Percentiles rank a stretch among this genome's conserved stretches.
Evolutionary conservation across 1,140 invertebrate genomes (phyloP).

Genomic region (Meloidogyne hapla): DNA sequence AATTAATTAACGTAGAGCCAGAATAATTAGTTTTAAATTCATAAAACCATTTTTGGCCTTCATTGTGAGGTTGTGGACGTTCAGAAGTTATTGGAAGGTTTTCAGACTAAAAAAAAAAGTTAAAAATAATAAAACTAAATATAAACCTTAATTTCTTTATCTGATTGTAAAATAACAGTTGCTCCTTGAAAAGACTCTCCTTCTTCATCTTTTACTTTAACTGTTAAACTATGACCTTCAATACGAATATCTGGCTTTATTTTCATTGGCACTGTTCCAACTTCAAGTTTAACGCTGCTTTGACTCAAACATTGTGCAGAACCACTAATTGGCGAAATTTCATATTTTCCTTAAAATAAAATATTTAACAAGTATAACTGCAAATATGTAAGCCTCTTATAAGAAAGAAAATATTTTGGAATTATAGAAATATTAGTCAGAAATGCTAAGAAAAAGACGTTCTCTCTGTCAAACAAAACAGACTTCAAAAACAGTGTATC

Average conservation of each 20-base stretch:
- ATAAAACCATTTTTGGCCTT: slow-evolving; percentile 71
- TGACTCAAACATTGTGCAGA: slow-evolving; percentile 67
- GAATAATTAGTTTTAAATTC: slow-evolving; percentile 73
- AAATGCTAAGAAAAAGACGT: too few relatives aligned
- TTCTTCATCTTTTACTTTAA: slow-evolving; percentile 5
- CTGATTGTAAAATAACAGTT: not conserved
- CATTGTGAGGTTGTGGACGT: slow-evolving; percentile 35
- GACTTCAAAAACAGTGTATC: too few relatives aligned
- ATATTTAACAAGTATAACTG: too few relatives aligned
- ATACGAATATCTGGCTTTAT: slow-evolving; percentile 51
- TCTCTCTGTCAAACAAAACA: too few relatives aligned
- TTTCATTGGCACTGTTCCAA: slow-evolving; percentile 78
- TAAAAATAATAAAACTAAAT: not conserved
- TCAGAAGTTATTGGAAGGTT: slow-evolving; percentile 43
- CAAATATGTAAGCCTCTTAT: too few relatives aligned
- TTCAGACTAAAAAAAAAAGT: slow-evolving; percentile 31
- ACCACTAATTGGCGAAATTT: slow-evolving; percentile 75
- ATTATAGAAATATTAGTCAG: too few relatives aligned
- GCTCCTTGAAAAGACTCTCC: not conserved
- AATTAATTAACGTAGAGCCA: slow-evolving; percentile 67
- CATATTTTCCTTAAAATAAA: slow-evolving; percentile 88
- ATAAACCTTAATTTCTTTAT: slow-evolving; percentile 14
- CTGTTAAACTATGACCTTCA: slow-evolving; percentile 64
- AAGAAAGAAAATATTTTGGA: too few relatives aligned
- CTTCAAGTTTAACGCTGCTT: slow-evolving; percentile 68